These are phyloP conservation scores for Myotis davidii DNA, from an alignment of 2,113 vertebrate species.

Conservation along the genomic window DNA sequence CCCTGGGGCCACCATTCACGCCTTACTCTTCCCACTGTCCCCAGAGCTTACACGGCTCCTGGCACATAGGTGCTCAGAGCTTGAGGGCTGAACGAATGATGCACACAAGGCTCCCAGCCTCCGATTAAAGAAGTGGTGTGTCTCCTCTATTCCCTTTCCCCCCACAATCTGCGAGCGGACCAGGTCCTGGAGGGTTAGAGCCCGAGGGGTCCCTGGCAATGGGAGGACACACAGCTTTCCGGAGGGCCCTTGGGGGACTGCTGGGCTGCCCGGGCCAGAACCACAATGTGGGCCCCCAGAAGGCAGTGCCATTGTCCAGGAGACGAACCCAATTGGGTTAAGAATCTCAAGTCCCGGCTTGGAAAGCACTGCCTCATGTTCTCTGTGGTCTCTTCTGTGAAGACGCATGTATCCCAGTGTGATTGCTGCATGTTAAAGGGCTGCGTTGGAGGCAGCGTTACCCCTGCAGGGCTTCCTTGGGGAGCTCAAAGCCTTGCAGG, in stretches of 20 bases:
- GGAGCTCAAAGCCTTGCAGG: neutral
- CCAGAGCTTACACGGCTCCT: neutral
- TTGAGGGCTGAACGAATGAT: neutral
- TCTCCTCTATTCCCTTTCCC: neutral
- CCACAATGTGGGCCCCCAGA: neutral
- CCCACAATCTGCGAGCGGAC: neutral
- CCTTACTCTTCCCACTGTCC: neutral
- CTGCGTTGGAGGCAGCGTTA: neutral
- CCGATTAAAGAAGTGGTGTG: neutral
- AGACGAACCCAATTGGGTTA: neutral
- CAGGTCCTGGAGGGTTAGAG: neutral
- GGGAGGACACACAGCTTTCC: neutral
- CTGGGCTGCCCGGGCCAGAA: neutral
- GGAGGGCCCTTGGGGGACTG: neutral
- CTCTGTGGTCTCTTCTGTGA: neutral
- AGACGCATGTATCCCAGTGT: neutral
- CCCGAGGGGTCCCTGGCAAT: neutral
- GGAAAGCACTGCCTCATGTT: neutral
- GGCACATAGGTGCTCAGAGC: neutral
- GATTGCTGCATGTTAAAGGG: neutral
- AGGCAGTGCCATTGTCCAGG: neutral
- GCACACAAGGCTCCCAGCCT: accelerated
- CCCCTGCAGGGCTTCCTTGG: neutral
- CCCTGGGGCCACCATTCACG: neutral
- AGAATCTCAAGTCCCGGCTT: neutral